These are phyloP conservation scores for Lathronympha strigana DNA, from an alignment of 2,888 invertebrate species.

Conservation along the genomic window DNA sequence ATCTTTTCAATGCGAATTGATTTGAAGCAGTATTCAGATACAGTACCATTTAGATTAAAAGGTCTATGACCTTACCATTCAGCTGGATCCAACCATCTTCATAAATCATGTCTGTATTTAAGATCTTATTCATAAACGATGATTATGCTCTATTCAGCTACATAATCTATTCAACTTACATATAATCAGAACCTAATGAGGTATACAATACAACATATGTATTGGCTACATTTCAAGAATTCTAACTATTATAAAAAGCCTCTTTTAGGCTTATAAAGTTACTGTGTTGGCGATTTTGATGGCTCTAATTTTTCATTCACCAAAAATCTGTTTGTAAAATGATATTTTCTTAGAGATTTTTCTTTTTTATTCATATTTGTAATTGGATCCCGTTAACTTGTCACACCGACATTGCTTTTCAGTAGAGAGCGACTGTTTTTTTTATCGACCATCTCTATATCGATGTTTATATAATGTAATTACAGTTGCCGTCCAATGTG, in stretches of 20 bases:
- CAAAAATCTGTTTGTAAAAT: no score
- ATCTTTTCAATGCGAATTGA: neutral
- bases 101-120: slow-evolving; percentile 31
- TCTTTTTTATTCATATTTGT: no score
- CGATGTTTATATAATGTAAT: no score
- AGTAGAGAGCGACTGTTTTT: no score
- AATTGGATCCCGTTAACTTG: no score
- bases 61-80: slow-evolving; percentile 5
- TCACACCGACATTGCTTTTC: no score
- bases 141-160: slow-evolving; percentile 25
- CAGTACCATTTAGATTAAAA: neutral
- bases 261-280: neutral
- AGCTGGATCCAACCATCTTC: slow-evolving; percentile 25
- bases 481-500: no score
- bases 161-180: neutral
- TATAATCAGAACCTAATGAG: slow-evolving; percentile 19
- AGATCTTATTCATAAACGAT: slow-evolving; percentile 31
- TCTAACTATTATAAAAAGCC: neutral
- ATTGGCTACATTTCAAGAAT: slow-evolving; percentile 6
- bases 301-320: neutral
- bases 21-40: neutral
- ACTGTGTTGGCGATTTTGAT: neutral
- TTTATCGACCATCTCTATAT: no score
- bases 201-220: neutral
- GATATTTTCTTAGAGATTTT: neutral